Evolutionary conservation across 2,113 vertebrate genomes (phyloP), one percentile per base, ranked within the genome.

Genomic region (Sprattus sprattus): DNA sequence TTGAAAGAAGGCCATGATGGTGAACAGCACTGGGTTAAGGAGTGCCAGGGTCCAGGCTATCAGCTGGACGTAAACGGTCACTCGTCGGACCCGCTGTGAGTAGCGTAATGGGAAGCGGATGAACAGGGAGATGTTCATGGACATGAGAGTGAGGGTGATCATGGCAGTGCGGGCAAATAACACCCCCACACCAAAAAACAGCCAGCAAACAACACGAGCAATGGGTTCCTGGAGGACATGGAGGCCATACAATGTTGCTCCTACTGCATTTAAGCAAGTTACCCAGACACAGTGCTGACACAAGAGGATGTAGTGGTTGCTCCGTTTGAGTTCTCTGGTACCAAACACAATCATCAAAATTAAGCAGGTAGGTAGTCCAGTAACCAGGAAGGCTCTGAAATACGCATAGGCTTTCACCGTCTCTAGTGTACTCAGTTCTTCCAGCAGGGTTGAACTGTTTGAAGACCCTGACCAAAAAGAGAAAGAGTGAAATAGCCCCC

Each of bases 131-230:
- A 78, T 86, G 81, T 93, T 92, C 84, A 94, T 20, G n/a, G 90
- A 86, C 93, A 94, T 94, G 71, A 94, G 86, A 75, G 90, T 89
- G 85, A 95, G 87, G 4, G 91, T 94, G 85, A 95, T 86, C 47
- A 92, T 64, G 4, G 94, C 84, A 88, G 90, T 91, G 86, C 92
- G 92, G 28, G 91, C 92, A 44, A 86, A 85, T 71, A 84, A 88
- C 75, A 91, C 85, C 90, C 94, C 93, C 15, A 89, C 13, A 60
- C 92, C 90, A 45, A 93, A 95, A 13, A 94, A 82, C 45, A 93
- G 75, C 91, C 90, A 92, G 49, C 92, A 93, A 2, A 89, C 22
- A 32, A 92, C 45, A 71, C 89, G 28, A 0, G 91, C 85, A 28
- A 83, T 83, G 83, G 85, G 85, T 67, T 85, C 85, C 39, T 13